phyloP scores from a whole-genome alignment of 1,140 invertebrate genomes.

The Samia ricini region DNA sequence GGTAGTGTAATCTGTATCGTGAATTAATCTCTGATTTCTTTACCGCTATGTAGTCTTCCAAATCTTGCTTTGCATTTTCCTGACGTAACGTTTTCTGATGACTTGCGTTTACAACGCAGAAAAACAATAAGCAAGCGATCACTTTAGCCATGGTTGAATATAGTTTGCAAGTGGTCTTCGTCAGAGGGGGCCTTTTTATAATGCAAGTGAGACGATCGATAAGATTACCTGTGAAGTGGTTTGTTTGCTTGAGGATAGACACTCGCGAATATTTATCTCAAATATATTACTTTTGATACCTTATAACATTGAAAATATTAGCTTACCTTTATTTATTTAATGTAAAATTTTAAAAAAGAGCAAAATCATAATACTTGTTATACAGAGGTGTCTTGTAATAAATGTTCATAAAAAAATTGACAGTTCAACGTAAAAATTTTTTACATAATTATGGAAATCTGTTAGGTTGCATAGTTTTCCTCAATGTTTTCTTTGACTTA shows the following conservation, averaged over 20 bases:
- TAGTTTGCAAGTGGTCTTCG: slow-evolving; percentile 2
- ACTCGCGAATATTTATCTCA: neutral
- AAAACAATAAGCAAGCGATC: slow-evolving; percentile 7
- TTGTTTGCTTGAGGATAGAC: slow-evolving; percentile 2
- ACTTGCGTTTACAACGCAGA: neutral
- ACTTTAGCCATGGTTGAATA: slow-evolving; percentile 6
- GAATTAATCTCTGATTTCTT: slow-evolving; percentile 47
- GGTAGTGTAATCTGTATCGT: slow-evolving; percentile 51
- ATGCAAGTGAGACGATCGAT: neutral
- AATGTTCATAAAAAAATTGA: too few relatives aligned
- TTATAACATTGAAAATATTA: neutral
- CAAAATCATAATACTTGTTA: too few relatives aligned
- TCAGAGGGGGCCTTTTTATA: slow-evolving; percentile 10
- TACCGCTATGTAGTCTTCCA: slow-evolving; percentile 51
- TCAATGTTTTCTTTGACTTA: too few relatives aligned
- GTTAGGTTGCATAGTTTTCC: too few relatives aligned
- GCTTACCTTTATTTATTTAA: too few relatives aligned
- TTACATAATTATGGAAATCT: too few relatives aligned
- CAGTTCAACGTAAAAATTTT: too few relatives aligned
- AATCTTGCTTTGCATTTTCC: slow-evolving; percentile 30
- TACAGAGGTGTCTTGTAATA: too few relatives aligned
- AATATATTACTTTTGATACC: neutral
- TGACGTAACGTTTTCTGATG: slow-evolving; percentile 6
- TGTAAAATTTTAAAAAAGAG: too few relatives aligned
- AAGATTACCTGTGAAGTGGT: slow-evolving; percentile 10